Evolutionary conservation across 2,888 invertebrate genomes (phyloP), one percentile per base, ranked within the genome.

Genomic region (Tetropium fuscum): DNA sequence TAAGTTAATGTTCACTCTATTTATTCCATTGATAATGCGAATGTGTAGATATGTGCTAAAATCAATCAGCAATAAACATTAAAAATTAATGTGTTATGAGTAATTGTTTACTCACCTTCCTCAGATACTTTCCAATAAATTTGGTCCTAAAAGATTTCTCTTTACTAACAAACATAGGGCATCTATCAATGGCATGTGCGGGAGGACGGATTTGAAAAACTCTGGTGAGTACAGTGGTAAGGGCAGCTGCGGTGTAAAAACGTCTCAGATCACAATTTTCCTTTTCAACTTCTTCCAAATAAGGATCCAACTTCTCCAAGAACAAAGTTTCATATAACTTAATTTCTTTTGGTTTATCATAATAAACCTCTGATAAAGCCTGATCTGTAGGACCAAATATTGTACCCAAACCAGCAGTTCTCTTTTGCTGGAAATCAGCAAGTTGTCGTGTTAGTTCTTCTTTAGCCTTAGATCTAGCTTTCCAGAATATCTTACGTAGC

Each of bases 331-430:
- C 93, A 63, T 92, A 88, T 49, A 92, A 87, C 78, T 88, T 88
- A 55, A 49, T 51, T 80, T 95, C 95, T 78, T 90, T 90, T 54
- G 84, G 82, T 80, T 90, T 91, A 78, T 96, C 95, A 57, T 90
- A 87, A 76, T 90, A 90, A 64, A 93, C 91, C 78, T 92, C 90
- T 71, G 91, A 88, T 2, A 95, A 84, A 68, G 91, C 87, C 59
- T 87, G 85, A 83, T 95, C 95, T 15, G 89, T 87, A 0, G 95
- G 94, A 0, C 97, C 97, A 82, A 93, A 97, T 69, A 98, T 87
- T 45, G 91, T 91, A 8, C 93, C 95, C 60, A 97, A 84, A 1
- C 97, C 97, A 25, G 95, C 92, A 27, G 91, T 93, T 69, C 96
- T 84, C 82, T 97, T 97, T 72, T 91, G 91, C 76, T 96, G 91